Conservation (phyloP, 2,888 invertebrate genomes). For the Embidobia sp. region DNA sequence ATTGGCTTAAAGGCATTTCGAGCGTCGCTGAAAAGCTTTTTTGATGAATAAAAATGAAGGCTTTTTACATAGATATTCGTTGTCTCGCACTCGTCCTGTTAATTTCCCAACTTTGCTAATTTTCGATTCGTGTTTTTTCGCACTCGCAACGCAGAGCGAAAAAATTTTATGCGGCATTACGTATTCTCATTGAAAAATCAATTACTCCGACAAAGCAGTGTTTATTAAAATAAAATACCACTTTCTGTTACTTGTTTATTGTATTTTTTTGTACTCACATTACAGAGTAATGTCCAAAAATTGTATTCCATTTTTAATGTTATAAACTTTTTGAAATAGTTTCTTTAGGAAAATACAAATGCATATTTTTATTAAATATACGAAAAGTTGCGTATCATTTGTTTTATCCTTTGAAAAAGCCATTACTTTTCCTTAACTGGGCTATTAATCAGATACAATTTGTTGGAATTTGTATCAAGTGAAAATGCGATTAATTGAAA, state of each 20-base stretch:
- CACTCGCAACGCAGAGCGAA: background rate
- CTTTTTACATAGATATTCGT: slow-evolving; percentile 53
- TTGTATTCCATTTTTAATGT: too few relatives aligned
- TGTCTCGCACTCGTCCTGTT: slow-evolving; percentile 34
- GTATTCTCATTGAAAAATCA: too few relatives aligned
- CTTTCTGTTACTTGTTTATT: background rate
- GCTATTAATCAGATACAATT: slow-evolving; percentile 53
- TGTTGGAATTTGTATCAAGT: slow-evolving; percentile 54
- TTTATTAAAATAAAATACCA: background rate
- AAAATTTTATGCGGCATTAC: too few relatives aligned
- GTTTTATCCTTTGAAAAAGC: slow-evolving; percentile 20
- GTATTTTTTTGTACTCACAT: too few relatives aligned
- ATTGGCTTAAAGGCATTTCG: slow-evolving; percentile 52
- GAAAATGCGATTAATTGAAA: slow-evolving; percentile 54
- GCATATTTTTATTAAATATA: too few relatives aligned
- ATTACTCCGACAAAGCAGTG: background rate
- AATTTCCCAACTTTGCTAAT: slow-evolving; percentile 41
- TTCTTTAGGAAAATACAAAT: too few relatives aligned
- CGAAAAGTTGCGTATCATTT: too few relatives aligned
- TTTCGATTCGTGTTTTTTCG: slow-evolving; percentile 29
- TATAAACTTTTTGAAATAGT: too few relatives aligned
- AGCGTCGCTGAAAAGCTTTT: slow-evolving; percentile 38
- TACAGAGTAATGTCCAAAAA: too few relatives aligned
- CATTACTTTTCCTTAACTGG: slow-evolving; percentile 18
- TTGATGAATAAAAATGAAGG: slow-evolving; percentile 60